Conservation (phyloP, 2,888 invertebrate genomes). For the Platerodrilus igneus region DNA sequence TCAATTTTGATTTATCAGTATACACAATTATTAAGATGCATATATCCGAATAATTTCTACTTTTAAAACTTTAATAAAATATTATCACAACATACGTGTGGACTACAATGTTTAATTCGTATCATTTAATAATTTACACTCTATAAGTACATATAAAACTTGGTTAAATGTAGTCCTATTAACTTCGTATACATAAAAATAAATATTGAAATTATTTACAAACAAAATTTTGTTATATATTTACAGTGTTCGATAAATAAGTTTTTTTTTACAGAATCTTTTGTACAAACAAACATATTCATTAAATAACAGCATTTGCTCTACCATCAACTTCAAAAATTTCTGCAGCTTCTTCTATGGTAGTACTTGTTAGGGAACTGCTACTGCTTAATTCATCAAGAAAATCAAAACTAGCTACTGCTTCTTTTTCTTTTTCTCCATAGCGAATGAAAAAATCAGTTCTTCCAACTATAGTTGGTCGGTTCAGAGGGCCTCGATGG, state of each 20-base stretch:
- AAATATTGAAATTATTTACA: constrained; percentile 18
- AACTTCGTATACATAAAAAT: constrained; percentile 21
- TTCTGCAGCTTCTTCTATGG: constrained; percentile 34
- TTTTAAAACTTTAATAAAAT: too few relatives aligned
- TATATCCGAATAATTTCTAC: constrained; percentile 16
- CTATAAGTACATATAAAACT: constrained; percentile 14
- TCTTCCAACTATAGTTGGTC: constrained; percentile 72
- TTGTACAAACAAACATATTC: constrained; percentile 5
- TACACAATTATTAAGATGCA: constrained; percentile 16
- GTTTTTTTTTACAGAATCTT: too few relatives aligned
- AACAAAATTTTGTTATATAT: constrained; percentile 4
- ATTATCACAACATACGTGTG: constrained; percentile 32
- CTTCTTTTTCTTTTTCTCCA: constrained; percentile 72
- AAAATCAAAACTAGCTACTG: constrained; percentile 76
- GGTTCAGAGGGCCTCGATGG: constrained; percentile 50
- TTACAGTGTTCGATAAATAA: too few relatives aligned
- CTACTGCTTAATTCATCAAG: constrained; percentile 58
- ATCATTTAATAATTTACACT: constrained; percentile 30
- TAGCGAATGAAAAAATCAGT: constrained; percentile 73
- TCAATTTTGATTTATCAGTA: constrained; percentile 20
- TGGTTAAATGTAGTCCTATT: constrained; percentile 9
- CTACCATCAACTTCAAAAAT: constrained; percentile 7
- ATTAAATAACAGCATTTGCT: too few relatives aligned
- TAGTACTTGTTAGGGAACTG: constrained; percentile 37
- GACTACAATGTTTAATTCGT: constrained; percentile 34